Conservation (phyloP, 2,888 invertebrate species). For the Yponomeuta cagnagella region DNA sequence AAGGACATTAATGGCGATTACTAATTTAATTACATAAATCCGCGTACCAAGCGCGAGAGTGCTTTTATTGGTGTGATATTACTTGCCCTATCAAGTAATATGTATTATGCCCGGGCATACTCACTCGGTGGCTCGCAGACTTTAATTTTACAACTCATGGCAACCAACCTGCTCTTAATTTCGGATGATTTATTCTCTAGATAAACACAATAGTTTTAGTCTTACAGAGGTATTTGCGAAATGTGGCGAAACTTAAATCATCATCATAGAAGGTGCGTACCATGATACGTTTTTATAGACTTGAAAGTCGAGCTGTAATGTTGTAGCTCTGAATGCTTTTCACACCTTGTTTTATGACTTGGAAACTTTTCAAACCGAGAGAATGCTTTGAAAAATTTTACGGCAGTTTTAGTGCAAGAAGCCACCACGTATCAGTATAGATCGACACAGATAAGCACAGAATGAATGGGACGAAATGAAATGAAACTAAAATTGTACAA, state of each 20-base stretch:
- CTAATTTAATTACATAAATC: too few relatives aligned
- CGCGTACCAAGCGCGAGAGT: too few relatives aligned
- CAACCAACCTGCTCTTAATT: conserved; percentile 18
- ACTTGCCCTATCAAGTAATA: too few relatives aligned
- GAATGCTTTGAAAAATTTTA: neutral
- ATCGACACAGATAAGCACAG: too few relatives aligned
- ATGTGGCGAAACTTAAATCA: neutral
- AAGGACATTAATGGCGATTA: too few relatives aligned
- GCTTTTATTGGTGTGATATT: too few relatives aligned
- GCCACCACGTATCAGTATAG: too few relatives aligned
- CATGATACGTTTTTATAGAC: neutral
- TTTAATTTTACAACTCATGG: neutral
- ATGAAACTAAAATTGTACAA: too few relatives aligned
- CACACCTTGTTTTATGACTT: neutral
- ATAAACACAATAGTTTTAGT: conserved; percentile 10
- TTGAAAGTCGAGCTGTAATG: neutral
- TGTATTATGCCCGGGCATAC: too few relatives aligned
- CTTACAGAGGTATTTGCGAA: neutral
- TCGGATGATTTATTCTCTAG: conserved; percentile 16
- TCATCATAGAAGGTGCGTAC: too few relatives aligned
- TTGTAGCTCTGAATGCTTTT: neutral
- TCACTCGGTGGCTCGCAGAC: too few relatives aligned
- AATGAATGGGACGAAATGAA: too few relatives aligned
- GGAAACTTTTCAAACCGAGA: neutral
- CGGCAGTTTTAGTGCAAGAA: neutral